These are phyloP conservation scores for Ophion slaviceki DNA, from an alignment of 2,888 invertebrate genomes.

Conservation along the genomic window DNA sequence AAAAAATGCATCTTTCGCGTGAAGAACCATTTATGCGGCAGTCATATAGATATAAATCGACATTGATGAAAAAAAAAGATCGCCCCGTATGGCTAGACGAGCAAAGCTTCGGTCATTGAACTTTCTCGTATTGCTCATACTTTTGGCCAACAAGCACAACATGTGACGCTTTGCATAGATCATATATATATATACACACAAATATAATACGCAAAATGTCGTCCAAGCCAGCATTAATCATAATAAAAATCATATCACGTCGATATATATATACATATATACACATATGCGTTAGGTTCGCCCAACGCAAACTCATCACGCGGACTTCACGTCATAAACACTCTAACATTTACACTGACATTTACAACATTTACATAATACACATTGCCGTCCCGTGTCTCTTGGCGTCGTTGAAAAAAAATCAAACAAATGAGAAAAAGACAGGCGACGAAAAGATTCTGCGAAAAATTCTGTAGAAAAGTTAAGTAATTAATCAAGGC, in stretches of 20 bases:
- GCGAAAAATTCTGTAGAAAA: conserved; percentile 13
- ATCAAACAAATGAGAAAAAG: conserved; percentile 22
- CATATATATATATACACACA: conserved; percentile 3
- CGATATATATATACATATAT: conserved; percentile 7
- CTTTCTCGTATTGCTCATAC: conserved; percentile 44
- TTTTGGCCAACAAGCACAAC: conserved; percentile 53
- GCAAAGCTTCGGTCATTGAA: conserved; percentile 39
- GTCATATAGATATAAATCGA: conserved; percentile 41
- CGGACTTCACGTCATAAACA: conserved; percentile 55
- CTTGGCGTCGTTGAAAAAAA: conserved; percentile 53
- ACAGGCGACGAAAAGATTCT: conserved; percentile 15
- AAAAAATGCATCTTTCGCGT: not conserved
- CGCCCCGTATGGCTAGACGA: conserved; percentile 25
- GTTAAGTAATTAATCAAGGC: conserved; percentile 5
- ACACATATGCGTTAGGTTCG: conserved; percentile 9
- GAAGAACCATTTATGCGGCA: conserved; percentile 7
- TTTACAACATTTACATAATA: conserved; percentile 36
- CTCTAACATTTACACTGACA: conserved; percentile 41
- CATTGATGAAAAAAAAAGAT: not conserved
- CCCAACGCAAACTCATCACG: conserved; percentile 50
- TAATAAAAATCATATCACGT: conserved; percentile 39
- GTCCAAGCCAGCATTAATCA: conserved; percentile 49
- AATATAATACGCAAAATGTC: conserved; percentile 14
- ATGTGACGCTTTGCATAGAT: conserved; percentile 35
- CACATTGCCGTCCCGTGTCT: conserved; percentile 54